Evolutionary conservation across 2,113 vertebrate species (phyloP).

Genomic region (Apteryx mantelli): DNA sequence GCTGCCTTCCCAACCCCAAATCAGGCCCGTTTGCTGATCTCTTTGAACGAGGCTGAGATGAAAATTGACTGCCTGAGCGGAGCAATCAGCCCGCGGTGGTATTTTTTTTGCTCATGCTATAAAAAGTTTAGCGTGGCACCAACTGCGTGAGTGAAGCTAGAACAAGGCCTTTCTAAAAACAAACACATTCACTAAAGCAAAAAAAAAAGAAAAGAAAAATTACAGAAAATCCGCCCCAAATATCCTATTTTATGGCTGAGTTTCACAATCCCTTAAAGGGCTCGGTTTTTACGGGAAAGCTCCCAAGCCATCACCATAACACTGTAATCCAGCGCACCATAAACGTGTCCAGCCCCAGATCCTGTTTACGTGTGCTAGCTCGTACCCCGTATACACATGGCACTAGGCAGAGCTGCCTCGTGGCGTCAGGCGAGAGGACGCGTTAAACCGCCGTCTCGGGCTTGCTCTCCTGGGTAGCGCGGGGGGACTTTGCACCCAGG

Average conservation of each 20-base stretch:
- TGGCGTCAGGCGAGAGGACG: accelerated
- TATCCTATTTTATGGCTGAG: not conserved
- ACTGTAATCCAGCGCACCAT: not conserved
- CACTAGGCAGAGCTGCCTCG: accelerated
- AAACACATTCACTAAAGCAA: not conserved
- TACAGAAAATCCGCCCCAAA: not conserved
- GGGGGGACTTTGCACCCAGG: too few relatives aligned
- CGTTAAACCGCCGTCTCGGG: not conserved
- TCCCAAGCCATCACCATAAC: constrained; percentile 34
- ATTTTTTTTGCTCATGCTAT: not conserved
- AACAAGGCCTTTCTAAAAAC: not conserved
- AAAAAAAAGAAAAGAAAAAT: accelerated
- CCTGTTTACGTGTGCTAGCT: not conserved
- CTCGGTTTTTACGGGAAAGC: constrained; percentile 42
- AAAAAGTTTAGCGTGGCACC: not conserved
- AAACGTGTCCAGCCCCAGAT: not conserved
- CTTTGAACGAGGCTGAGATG: not conserved
- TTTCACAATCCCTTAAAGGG: constrained; percentile 46
- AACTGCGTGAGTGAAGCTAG: not conserved
- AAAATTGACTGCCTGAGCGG: not conserved
- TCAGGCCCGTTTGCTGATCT: not conserved
- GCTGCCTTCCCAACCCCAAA: not conserved
- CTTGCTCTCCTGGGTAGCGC: not conserved
- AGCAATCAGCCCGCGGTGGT: not conserved
- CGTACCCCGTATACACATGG: accelerated